Evolutionary conservation across 2,797 vertebrate genomes (phyloP), one percentile per base, ranked within the genome.

Genomic region (Rhinichthys osculus): DNA sequence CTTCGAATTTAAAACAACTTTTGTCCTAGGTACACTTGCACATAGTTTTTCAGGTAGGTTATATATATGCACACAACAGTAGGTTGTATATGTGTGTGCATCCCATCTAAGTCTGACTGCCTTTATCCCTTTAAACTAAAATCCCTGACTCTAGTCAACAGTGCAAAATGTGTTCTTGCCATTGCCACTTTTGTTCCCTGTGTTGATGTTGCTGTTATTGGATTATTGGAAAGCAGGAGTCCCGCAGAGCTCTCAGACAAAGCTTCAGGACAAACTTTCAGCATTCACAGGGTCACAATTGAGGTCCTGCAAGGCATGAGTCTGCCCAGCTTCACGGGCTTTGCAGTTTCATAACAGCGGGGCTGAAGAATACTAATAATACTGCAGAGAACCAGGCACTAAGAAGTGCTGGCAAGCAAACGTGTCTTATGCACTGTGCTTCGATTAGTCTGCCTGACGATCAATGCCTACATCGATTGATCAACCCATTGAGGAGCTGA

Each of bases 331-430:
- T 74, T 80, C 67, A 80, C 23, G 16, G 76, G 52, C 16, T 78
- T 73, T 87, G 70, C 6, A 9, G 52, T 83, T 86, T 86, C 73
- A 82, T 71, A 78, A 86, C 80, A 82, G 73, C 21, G 13, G 50
- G 78, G 77, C 69, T 81, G 33, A 52, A 62, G 86, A 87, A 87
- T 87, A 77, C 82, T 70, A 77, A 87, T 82, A 59, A 78, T 78
- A 47, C 30, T 76, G 83, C 78, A 50, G 40, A 62, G 21, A 57
- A 59, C 21, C 33, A 62, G 69, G 21, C 33, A 44, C 17, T 23
- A 66, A 78, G 35, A 66, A 23, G 14, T 23, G 47, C 38, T 47
- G 57, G 76, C n/a, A 59, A 78, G 38, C 7, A 3, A 62, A 70
- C 21, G 8, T 10, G 5, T 33, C 6, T 42, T 54, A 27, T 23